Percentiles rank a stretch among this genome's conserved stretches.
phyloP scores from a whole-genome alignment of 2,113 vertebrate species.

The Eubucco bourcierii region DNA sequence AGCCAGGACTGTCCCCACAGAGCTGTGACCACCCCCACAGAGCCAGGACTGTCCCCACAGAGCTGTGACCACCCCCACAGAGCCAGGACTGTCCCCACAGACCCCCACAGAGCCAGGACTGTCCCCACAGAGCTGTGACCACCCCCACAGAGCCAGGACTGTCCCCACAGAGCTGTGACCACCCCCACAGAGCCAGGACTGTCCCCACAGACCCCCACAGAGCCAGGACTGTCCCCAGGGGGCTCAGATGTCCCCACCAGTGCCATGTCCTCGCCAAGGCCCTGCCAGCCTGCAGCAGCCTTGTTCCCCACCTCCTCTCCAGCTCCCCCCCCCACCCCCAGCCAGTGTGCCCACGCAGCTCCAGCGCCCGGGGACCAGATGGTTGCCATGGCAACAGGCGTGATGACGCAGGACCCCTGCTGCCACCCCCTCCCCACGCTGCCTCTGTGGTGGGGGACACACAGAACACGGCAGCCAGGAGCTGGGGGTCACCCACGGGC shows the following conservation, averaged over 20 bases:
- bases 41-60: no score
- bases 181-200: fast-evolving
- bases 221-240: fast-evolving
- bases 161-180: not conserved
- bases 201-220: no score
- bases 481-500: no score
- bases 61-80: no score
- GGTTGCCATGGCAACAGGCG: constrained; percentile 40
- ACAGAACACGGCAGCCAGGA: no score
- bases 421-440: not conserved
- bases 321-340: not conserved
- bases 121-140: fast-evolving
- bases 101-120: fast-evolving
- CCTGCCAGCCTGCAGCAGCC: not conserved
- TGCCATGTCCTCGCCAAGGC: not conserved
- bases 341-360: not conserved
- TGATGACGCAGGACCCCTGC: constrained; percentile 17
- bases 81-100: no score
- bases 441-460: not conserved
- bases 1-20: no score
- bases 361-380: constrained; percentile 6
- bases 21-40: no score
- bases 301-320: not conserved
- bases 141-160: no score
- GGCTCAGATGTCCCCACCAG: fast-evolving